Percentiles rank a stretch among this genome's conserved stretches.
Evolutionary conservation across 2,113 vertebrate genomes (phyloP).

Genomic region (Telmatochromis sp.): DNA sequence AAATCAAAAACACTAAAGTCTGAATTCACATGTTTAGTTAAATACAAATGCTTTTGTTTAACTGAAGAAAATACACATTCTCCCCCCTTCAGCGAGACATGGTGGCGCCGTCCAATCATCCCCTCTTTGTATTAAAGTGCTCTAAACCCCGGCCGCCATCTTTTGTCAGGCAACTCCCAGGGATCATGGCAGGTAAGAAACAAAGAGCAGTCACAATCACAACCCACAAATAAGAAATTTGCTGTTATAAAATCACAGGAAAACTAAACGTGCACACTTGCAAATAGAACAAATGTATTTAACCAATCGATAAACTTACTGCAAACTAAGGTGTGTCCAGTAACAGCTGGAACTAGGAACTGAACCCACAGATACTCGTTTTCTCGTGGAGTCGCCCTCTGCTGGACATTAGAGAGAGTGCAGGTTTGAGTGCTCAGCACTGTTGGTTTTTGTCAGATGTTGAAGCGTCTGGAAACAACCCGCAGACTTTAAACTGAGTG

Average conservation of each 20-base stretch:
- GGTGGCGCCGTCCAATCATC: background rate
- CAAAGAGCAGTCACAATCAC: background rate
- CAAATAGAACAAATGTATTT: background rate
- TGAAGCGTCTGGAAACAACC: background rate
- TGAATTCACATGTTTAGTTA: background rate
- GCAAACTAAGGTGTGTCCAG: background rate
- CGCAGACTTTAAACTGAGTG: background rate
- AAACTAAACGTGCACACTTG: background rate
- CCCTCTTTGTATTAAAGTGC: background rate
- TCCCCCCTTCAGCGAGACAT: fast-evolving
- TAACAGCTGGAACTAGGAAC: background rate
- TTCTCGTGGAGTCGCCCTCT: background rate
- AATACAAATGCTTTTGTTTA: background rate
- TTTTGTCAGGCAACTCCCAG: background rate
- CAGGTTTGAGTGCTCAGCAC: background rate
- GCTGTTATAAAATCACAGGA: fast-evolving
- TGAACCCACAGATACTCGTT: background rate
- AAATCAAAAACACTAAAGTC: background rate
- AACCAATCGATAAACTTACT: background rate
- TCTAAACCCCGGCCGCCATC: background rate
- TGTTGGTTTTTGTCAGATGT: background rate
- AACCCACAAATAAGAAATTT: background rate
- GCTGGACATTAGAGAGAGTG: background rate
- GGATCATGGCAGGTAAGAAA: background rate
- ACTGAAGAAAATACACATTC: background rate